A percentile compares a stretch with the other conserved stretches of the same genome.
Evolutionary conservation across 2,113 vertebrate genomes (phyloP).

Genomic region (Leucosticte australis): DNA sequence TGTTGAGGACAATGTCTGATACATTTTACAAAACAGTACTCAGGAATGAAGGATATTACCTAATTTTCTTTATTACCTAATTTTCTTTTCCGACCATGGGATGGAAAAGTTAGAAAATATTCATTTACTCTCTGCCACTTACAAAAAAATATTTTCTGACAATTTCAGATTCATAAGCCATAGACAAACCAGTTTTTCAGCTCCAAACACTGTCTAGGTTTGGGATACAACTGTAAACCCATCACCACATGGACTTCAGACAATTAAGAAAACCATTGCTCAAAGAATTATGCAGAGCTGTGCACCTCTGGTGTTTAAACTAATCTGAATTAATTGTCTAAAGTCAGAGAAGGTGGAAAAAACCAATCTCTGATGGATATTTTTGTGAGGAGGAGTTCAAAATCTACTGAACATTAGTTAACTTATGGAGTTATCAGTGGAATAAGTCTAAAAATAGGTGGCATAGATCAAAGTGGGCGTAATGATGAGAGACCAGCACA

Average conservation of each 20-base stretch:
- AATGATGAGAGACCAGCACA: not conserved
- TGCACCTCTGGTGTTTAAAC: not conserved
- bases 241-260: not conserved
- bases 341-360: not conserved
- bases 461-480: not conserved
- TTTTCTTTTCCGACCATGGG: not conserved
- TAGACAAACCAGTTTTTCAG: not conserved
- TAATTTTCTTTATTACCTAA: not conserved
- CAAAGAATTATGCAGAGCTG: not conserved
- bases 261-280: not conserved
- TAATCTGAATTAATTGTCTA: not conserved
- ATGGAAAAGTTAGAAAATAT: not conserved
- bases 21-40: not conserved
- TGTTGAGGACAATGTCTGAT: not conserved
- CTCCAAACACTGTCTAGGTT: not conserved
- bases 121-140: not conserved
- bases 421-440: not conserved
- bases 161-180: not conserved
- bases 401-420: not conserved
- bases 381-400: not conserved
- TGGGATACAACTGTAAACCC: fast-evolving
- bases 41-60: not conserved
- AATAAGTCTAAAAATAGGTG: not conserved
- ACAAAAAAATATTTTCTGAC: not conserved
- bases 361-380: not conserved